Percentiles rank a stretch among this genome's conserved stretches.
Conservation (phyloP, 2,113 vertebrate genomes). For the Butorides virescens region DNA sequence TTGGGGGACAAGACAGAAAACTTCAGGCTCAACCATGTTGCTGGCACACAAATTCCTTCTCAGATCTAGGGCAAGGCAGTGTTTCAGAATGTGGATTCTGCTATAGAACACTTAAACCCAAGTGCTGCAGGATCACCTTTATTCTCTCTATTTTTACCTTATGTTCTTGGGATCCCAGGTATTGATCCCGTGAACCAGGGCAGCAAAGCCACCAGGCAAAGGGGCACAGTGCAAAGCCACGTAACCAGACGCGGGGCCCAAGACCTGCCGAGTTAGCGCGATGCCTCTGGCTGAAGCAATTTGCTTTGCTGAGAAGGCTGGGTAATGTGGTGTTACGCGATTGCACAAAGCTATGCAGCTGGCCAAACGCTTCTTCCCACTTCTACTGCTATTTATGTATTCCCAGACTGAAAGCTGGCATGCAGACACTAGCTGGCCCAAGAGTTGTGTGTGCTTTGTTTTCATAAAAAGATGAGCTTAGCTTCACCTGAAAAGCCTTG, state of each 20-base stretch:
- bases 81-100: not conserved
- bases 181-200: not conserved
- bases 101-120: not conserved
- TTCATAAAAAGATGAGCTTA: not conserved
- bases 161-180: not conserved
- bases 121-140: not conserved
- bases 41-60: not conserved
- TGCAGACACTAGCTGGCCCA: rapidly evolving
- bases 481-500: not conserved
- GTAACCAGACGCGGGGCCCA: not conserved
- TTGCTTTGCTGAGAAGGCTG: not conserved
- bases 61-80: not conserved
- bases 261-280: not conserved
- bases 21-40: not conserved
- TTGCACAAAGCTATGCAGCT: not conserved
- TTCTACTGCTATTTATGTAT: not conserved
- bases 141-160: not conserved
- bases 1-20: not conserved
- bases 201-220: not conserved
- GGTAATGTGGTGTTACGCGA: not conserved
- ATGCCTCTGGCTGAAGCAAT: not conserved
- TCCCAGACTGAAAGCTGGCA: not conserved
- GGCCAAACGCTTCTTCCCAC: not conserved
- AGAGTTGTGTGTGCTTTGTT: not conserved
- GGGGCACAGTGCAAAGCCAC: not conserved